A percentile compares a stretch with the other conserved stretches of the same genome.
Conservation (phyloP, 2,113 vertebrate species). For the Asarcornis scutulata region DNA sequence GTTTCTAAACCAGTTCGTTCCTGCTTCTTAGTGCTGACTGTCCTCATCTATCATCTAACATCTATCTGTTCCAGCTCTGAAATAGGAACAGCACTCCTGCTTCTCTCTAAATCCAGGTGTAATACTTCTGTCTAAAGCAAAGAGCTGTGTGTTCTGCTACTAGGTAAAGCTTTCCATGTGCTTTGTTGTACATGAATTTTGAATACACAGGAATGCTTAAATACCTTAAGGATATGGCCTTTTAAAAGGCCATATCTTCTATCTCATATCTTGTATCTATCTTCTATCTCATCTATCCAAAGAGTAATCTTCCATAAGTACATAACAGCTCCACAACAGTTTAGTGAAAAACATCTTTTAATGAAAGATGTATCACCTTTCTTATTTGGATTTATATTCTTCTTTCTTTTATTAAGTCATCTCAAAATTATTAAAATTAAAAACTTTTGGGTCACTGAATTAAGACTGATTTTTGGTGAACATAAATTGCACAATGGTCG, state of each 20-base stretch:
- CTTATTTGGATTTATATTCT: not conserved
- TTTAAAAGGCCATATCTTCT: not conserved
- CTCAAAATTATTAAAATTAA: not conserved
- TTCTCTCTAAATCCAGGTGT: not conserved
- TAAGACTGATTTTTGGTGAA: not conserved
- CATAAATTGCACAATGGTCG: not conserved
- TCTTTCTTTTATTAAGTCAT: not conserved
- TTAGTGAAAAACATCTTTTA: not conserved
- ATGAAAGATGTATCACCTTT: not conserved
- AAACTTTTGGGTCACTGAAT: not conserved
- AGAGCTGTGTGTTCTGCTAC: not conserved
- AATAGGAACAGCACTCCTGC: not conserved
- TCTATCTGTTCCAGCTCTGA: not conserved
- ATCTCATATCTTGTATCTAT: too few relatives aligned
- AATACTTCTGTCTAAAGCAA: not conserved
- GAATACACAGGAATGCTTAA: not conserved
- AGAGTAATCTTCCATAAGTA: not conserved
- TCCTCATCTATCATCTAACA: not conserved
- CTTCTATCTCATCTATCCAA: not conserved
- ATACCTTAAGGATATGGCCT: not conserved
- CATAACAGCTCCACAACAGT: not conserved
- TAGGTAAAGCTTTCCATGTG: not conserved
- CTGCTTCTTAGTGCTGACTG: not conserved
- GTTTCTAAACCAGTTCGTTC: not conserved
- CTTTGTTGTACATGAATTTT: not conserved